Conservation (phyloP, 2,113 vertebrate genomes). For the Spheniscus mendiculus region DNA sequence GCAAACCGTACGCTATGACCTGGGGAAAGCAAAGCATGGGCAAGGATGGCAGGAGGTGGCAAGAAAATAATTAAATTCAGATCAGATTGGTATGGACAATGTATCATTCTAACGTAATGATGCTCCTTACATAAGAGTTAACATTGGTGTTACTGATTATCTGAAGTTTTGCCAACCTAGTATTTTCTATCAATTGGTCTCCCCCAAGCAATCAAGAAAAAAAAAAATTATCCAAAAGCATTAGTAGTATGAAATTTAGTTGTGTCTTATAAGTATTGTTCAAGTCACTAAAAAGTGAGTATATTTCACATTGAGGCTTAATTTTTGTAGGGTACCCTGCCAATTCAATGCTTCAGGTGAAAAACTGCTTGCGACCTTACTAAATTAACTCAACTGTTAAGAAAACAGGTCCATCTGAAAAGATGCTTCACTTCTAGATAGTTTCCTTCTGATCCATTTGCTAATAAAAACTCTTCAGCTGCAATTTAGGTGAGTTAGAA, state of each 20-base stretch:
- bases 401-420: not conserved
- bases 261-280: not conserved
- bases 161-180: not conserved
- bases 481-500: not conserved
- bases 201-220: not conserved
- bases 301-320: not conserved
- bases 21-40: not conserved
- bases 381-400: not conserved
- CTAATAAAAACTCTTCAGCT: not conserved
- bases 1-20: conserved; percentile 93
- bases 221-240: not conserved
- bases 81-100: not conserved
- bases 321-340: not conserved
- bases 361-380: not conserved
- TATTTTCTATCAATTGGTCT: not conserved
- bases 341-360: not conserved
- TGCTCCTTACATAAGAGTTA: not conserved
- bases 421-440: not conserved
- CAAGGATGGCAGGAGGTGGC: not conserved
- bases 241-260: not conserved
- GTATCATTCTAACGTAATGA: not conserved
- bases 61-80: not conserved
- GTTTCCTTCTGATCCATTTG: not conserved
- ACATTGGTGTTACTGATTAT: not conserved
- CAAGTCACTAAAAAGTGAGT: not conserved